Evolutionary conservation across 2,113 vertebrate genomes (phyloP).

Genomic region (Chionodraco myersi): DNA sequence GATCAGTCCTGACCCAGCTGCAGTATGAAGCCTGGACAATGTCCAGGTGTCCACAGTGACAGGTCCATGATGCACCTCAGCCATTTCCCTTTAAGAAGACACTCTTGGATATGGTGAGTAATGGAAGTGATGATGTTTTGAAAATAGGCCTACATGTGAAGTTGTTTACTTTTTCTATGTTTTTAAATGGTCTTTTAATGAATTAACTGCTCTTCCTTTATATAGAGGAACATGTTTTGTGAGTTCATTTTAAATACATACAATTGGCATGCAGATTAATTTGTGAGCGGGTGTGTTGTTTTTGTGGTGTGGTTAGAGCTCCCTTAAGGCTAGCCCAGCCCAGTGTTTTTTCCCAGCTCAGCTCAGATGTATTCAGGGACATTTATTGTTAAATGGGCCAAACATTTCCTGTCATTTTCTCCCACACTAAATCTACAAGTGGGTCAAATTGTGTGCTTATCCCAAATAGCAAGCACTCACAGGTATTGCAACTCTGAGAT

Average conservation of each 20-base stretch:
- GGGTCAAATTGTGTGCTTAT: constrained; percentile 58
- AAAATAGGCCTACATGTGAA: background rate
- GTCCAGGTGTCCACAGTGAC: constrained; percentile 84
- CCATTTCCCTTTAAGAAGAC: constrained; percentile 94
- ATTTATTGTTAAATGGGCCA: constrained; percentile 79
- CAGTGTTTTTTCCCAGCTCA: constrained; percentile 35
- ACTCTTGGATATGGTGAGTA: constrained; percentile 99
- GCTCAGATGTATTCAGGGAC: constrained; percentile 64
- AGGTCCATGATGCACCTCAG: constrained; percentile 95
- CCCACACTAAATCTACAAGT: constrained; percentile 69
- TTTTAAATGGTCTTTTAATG: background rate
- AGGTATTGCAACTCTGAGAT: constrained; percentile 29
- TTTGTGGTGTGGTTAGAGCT: constrained; percentile 41
- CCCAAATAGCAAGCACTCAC: constrained; percentile 36
- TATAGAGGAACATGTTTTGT: background rate
- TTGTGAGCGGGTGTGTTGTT: constrained; percentile 44
- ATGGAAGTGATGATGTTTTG: background rate
- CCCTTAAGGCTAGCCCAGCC: constrained; percentile 41
- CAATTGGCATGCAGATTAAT: constrained; percentile 4
- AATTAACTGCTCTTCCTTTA: background rate
- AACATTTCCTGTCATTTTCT: constrained; percentile 80
- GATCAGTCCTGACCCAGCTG: constrained; percentile 36
- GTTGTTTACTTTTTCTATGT: background rate
- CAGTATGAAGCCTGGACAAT: constrained; percentile 83
- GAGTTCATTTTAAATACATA: constrained; percentile 12